These are phyloP conservation scores for Eucera pruinosa DNA, from an alignment of 2,888 invertebrate genomes.

Conservation along the genomic window DNA sequence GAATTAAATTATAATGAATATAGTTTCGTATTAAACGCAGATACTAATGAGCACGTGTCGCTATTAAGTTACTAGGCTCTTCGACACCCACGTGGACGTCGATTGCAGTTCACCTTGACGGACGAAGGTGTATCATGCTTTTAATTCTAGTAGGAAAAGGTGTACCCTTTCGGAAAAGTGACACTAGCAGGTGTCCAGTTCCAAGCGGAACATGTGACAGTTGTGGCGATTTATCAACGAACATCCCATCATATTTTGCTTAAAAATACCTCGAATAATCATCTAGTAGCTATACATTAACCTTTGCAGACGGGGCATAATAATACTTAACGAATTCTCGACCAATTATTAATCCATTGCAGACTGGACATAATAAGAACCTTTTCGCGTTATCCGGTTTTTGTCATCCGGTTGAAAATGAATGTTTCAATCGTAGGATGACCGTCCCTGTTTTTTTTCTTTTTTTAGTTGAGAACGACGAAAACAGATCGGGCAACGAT, in stretches of 20 bases:
- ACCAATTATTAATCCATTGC: no score
- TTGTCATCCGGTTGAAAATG: no score
- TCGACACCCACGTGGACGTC: slow-evolving; percentile 75
- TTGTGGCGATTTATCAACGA: slow-evolving; percentile 29
- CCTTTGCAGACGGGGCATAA: no score
- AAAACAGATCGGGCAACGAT: no score
- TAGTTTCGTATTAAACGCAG: slow-evolving; percentile 3
- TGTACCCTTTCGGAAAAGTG: slow-evolving; percentile 71
- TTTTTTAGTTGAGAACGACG: no score
- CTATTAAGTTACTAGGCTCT: slow-evolving; percentile 70
- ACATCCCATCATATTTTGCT: neutral
- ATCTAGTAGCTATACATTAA: no score
- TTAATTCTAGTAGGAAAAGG: slow-evolving; percentile 64
- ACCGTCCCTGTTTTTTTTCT: no score
- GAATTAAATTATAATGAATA: neutral
- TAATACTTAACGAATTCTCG: no score
- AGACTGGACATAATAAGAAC: no score
- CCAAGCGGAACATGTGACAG: slow-evolving; percentile 36
- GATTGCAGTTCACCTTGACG: slow-evolving; percentile 81
- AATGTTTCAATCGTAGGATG: no score
- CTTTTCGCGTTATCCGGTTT: no score
- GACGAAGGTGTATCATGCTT: slow-evolving; percentile 70
- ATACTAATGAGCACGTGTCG: slow-evolving; percentile 42
- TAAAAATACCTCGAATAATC: neutral
- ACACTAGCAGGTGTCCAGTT: slow-evolving; percentile 57